phyloP scores from a whole-genome alignment of 2,797 vertebrate genomes.

The Acrossocheilus wenchowensis region DNA sequence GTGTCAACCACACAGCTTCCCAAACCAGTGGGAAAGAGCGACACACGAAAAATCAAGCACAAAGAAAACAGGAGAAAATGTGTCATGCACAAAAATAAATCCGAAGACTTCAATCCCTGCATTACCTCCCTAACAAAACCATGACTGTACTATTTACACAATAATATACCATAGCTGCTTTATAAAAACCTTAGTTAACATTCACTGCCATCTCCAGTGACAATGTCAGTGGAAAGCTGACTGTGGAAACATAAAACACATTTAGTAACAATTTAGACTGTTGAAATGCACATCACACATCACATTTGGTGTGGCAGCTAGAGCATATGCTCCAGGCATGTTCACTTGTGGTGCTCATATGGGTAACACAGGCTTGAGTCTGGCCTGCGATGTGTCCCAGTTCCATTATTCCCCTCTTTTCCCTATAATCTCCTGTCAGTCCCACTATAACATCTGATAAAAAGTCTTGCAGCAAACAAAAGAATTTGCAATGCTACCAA shows the following conservation, averaged over 20 bases:
- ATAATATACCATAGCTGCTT: not conserved
- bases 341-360: constrained; percentile 16
- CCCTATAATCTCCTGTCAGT: not conserved
- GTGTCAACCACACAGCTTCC: not conserved
- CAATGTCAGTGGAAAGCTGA: not conserved
- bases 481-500: not conserved
- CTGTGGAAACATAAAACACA: not conserved
- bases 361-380: not conserved
- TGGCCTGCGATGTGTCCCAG: not conserved
- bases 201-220: not conserved
- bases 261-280: not conserved
- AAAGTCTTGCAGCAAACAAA: not conserved
- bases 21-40: not conserved
- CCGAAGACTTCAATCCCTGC: not conserved
- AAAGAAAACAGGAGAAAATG: not conserved
- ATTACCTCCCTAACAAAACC: not conserved
- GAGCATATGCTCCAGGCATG: not conserved
- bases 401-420: not conserved
- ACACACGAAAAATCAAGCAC: not conserved
- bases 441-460: not conserved
- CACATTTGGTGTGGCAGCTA: not conserved
- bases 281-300: not conserved
- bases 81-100: not conserved
- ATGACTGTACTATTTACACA: not conserved
- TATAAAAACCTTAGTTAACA: not conserved